Conservation (phyloP, 2,888 invertebrate genomes). For the Sycophila texana region DNA sequence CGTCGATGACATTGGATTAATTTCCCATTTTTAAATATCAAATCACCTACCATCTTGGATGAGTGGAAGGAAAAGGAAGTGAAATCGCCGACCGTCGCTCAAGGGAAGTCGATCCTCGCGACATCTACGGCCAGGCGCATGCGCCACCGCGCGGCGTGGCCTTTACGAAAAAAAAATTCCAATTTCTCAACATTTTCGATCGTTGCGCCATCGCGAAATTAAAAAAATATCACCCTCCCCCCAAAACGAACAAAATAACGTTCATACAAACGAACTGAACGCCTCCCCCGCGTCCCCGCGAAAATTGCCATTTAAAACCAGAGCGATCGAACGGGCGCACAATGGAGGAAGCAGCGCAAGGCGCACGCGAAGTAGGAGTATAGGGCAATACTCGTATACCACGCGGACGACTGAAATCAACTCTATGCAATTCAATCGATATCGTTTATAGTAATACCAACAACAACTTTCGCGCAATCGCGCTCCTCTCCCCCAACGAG, state of each 20-base stretch:
- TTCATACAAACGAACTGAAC: no score
- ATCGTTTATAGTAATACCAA: constrained; percentile 30
- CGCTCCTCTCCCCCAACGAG: neutral
- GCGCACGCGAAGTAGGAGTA: neutral
- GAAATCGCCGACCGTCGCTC: constrained; percentile 48
- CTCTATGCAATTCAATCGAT: constrained; percentile 65
- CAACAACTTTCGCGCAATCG: neutral
- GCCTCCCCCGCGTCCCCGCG: no score
- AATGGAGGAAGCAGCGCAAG: constrained; percentile 28
- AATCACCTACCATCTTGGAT: constrained; percentile 71
- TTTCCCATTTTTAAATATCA: constrained; percentile 17
- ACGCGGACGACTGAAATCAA: constrained; percentile 59
- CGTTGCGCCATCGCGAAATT: neutral
- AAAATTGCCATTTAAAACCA: neutral
- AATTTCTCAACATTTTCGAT: neutral
- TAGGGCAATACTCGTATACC: neutral
- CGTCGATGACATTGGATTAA: constrained; percentile 48
- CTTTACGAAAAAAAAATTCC: constrained; percentile 36
- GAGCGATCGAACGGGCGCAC: neutral
- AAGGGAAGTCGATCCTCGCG: constrained; percentile 60
- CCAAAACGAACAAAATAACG: no score
- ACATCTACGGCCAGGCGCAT: constrained; percentile 53
- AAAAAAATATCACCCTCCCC: no score
- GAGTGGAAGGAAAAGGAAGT: constrained; percentile 66
- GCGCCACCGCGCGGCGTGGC: constrained; percentile 42